Conservation (phyloP, 1,140 invertebrate species). For the Micrasema minimum region DNA sequence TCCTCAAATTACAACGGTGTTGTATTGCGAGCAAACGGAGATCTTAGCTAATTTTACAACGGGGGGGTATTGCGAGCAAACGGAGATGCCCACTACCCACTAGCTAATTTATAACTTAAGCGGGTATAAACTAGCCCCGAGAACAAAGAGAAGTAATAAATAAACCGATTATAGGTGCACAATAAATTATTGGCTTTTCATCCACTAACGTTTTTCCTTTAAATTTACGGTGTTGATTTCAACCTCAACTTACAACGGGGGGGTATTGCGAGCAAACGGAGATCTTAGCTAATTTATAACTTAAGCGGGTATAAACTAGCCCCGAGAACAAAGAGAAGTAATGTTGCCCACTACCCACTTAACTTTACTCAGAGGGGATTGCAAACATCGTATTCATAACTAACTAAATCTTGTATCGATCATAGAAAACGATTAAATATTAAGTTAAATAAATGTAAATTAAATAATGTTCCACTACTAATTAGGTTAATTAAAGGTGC, state of each 20-base stretch:
- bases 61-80: constrained; percentile 10
- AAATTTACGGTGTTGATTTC: constrained; percentile 19
- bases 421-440: background rate
- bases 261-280: constrained; percentile 14
- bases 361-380: too few relatives aligned
- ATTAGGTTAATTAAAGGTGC: too few relatives aligned
- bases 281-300: constrained; percentile 24
- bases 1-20: background rate
- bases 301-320: constrained; percentile 6
- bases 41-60: too few relatives aligned
- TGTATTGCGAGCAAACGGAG: background rate
- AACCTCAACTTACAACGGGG: background rate
- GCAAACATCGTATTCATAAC: too few relatives aligned
- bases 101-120: constrained; percentile 19
- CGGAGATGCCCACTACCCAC: too few relatives aligned
- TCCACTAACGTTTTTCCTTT: constrained; percentile 13
- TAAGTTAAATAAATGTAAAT: background rate
- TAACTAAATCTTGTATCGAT: too few relatives aligned
- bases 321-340: constrained; percentile 19
- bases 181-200: too few relatives aligned
- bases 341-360: background rate
- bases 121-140: background rate
- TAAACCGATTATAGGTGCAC: too few relatives aligned
- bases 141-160: constrained; percentile 24
- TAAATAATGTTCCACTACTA: background rate